Percentiles rank a stretch among this genome's conserved stretches.
Conservation (phyloP, 2,888 invertebrate genomes). For the Ischnura elegans region DNA sequence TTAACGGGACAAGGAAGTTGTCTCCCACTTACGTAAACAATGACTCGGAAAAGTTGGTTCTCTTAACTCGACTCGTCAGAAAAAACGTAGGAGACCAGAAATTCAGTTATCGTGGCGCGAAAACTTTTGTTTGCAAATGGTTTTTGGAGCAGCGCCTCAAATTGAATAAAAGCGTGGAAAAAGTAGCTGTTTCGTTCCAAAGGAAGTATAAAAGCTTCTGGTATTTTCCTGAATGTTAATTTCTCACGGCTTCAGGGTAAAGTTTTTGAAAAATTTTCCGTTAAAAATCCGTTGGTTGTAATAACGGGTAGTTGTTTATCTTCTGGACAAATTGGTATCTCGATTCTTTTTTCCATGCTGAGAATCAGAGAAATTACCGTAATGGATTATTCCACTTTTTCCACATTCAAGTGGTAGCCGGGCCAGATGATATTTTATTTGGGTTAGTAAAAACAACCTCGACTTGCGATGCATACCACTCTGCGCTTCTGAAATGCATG, state of each 20-base stretch:
- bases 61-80: background rate
- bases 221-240: background rate
- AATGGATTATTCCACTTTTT: background rate
- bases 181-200: background rate
- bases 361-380: background rate
- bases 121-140: background rate
- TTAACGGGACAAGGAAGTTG: background rate
- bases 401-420: background rate
- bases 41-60: background rate
- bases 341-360: background rate
- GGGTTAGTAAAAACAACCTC: too few species aligned
- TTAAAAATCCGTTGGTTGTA: background rate
- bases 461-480: too few species aligned
- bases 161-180: background rate
- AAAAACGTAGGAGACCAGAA: background rate
- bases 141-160: background rate
- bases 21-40: background rate
- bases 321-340: background rate
- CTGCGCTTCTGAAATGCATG: too few species aligned
- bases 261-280: background rate
- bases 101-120: background rate
- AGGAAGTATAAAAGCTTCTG: background rate
- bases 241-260: background rate
- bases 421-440: too few species aligned
- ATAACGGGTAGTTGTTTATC: background rate